A percentile compares a stretch with the other conserved stretches of the same genome.
Evolutionary conservation across 2,888 invertebrate species (phyloP).

Genomic region (Slavum lentiscoides): DNA sequence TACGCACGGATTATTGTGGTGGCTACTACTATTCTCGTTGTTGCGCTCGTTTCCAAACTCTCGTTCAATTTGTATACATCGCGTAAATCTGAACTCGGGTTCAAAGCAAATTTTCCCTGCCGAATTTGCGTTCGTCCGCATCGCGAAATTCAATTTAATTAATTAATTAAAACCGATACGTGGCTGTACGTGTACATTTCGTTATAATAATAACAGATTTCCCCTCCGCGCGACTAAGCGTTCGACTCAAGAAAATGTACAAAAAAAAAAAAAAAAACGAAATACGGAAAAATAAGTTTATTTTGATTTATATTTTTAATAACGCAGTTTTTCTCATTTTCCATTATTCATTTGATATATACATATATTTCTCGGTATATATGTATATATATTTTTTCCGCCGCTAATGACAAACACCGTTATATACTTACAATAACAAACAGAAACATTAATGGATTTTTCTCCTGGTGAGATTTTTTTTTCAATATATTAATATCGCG

Average conservation of each 20-base stretch:
- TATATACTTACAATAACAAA: slow-evolving; percentile 34
- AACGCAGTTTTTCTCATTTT: slow-evolving; percentile 37
- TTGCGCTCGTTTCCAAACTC: too few relatives aligned
- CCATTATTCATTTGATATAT: slow-evolving; percentile 45
- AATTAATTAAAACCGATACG: slow-evolving; percentile 36
- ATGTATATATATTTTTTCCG: not conserved
- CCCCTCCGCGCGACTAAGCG: not conserved
- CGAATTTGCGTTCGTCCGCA: too few relatives aligned
- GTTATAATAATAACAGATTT: slow-evolving; percentile 17
- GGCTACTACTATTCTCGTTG: too few relatives aligned
- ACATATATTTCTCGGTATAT: slow-evolving; percentile 3
- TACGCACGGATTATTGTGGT: too few relatives aligned
- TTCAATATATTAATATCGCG: slow-evolving; percentile 31
- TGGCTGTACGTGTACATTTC: not conserved
- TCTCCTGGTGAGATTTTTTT: slow-evolving; percentile 22
- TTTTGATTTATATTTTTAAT: slow-evolving; percentile 51
- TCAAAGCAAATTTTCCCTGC: too few relatives aligned
- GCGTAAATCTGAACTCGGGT: too few relatives aligned
- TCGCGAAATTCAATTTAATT: slow-evolving; percentile 1
- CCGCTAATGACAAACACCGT: slow-evolving; percentile 42
- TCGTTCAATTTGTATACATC: too few relatives aligned
- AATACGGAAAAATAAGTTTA: slow-evolving; percentile 21
- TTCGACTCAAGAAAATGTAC: slow-evolving; percentile 25
- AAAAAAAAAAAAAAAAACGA: too few relatives aligned
- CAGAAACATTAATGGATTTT: slow-evolving; percentile 51